These are phyloP conservation scores for Beris morrisii DNA, from an alignment of 2,888 invertebrate genomes.

Conservation along the genomic window DNA sequence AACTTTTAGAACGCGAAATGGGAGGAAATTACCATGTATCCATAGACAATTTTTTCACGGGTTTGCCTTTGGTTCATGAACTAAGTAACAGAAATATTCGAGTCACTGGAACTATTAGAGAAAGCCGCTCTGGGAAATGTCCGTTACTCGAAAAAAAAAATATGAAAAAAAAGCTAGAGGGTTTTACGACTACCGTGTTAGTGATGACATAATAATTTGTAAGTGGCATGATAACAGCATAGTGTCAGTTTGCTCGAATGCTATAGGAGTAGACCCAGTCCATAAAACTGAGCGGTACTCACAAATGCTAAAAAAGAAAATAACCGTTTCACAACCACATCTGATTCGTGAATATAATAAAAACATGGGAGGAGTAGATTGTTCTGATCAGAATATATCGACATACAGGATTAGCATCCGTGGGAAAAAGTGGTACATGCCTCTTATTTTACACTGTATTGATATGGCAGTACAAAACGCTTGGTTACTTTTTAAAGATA, in stretches of 20 bases:
- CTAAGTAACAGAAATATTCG: neutral
- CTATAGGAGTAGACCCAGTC: neutral
- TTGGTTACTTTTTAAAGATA: neutral
- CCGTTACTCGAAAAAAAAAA: neutral
- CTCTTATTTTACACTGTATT: neutral
- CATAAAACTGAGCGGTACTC: neutral
- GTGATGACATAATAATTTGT: neutral
- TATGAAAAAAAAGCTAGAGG: neutral
- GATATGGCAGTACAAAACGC: neutral
- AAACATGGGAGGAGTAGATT: neutral
- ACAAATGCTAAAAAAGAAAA: neutral
- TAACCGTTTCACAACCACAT: neutral
- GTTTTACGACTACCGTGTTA: neutral
- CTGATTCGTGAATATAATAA: neutral
- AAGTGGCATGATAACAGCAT: constrained; percentile 19
- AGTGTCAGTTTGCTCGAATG: neutral
- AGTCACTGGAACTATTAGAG: constrained; percentile 12
- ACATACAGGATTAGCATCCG: neutral
- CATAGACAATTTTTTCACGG: constrained; percentile 23
- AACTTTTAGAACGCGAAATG: neutral
- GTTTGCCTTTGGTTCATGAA: neutral
- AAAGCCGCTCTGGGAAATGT: neutral
- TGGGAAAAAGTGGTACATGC: neutral
- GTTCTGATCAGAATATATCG: neutral
- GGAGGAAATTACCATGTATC: neutral